Conservation (phyloP, 2,888 invertebrate species). For the Parascotia fuliginaria region DNA sequence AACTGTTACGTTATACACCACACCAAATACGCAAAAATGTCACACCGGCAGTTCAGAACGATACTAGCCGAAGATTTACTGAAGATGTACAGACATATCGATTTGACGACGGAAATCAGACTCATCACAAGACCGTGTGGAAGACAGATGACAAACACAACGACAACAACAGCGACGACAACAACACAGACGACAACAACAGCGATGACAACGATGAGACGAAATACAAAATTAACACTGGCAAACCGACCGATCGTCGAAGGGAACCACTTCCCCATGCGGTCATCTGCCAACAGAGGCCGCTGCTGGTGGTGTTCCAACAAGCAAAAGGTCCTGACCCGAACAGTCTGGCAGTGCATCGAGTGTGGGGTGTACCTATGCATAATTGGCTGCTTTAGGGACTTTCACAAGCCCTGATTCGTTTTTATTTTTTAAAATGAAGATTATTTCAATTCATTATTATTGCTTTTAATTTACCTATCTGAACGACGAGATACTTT, state of each 20-base stretch:
- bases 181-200: conserved; percentile 2
- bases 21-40: conserved; percentile 6
- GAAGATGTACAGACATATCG: conserved; percentile 9
- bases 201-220: background rate
- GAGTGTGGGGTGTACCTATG: conserved; percentile 5
- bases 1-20: background rate
- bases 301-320: conserved; percentile 6
- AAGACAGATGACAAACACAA: no score
- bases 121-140: conserved; percentile 5
- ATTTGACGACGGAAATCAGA: conserved; percentile 15
- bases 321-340: conserved; percentile 1
- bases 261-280: conserved; percentile 4
- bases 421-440: background rate
- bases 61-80: conserved; percentile 6
- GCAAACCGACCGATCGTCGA: conserved; percentile 4
- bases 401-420: conserved; percentile 1
- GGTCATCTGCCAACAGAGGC: conserved; percentile 1
- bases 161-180: background rate
- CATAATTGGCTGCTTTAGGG: conserved; percentile 4
- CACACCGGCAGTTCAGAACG: conserved; percentile 9
- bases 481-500: no score
- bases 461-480: conserved; percentile 7
- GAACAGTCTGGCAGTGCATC: conserved; percentile 7
- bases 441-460: conserved; percentile 4
- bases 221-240: background rate